phyloP scores from a whole-genome alignment of 2,113 vertebrate species.

The Gobiocypris rarus region DNA sequence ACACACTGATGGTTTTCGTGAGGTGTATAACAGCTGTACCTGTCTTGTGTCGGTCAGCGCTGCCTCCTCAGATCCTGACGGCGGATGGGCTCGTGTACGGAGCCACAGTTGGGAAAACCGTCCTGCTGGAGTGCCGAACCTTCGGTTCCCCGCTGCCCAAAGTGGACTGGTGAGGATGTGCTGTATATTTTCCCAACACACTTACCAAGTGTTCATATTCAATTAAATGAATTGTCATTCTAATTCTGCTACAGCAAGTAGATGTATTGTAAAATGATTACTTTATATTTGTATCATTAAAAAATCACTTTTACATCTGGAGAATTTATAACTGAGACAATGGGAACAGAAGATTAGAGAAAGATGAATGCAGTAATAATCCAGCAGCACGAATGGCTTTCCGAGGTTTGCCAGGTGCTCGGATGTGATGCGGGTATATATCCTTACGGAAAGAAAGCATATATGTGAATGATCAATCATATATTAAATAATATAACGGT shows the following conservation, averaged over 20 bases:
- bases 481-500: too few relatives aligned
- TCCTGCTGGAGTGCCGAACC: slow-evolving; percentile 74
- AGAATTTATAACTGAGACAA: too few relatives aligned
- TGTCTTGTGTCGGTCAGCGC: slow-evolving; percentile 68
- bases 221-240: too few relatives aligned
- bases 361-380: too few relatives aligned
- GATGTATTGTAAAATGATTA: background rate
- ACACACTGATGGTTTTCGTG: background rate
- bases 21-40: too few relatives aligned
- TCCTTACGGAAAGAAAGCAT: too few relatives aligned
- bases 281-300: background rate
- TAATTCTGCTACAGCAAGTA: background rate
- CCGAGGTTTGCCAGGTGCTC: background rate
- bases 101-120: slow-evolving; percentile 68
- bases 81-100: slow-evolving; percentile 71
- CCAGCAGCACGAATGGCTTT: background rate
- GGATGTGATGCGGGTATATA: background rate
- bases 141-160: slow-evolving; percentile 84
- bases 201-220: too few relatives aligned
- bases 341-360: background rate
- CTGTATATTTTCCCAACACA: background rate
- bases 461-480: too few relatives aligned
- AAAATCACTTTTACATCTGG: too few relatives aligned
- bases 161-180: slow-evolving; percentile 79
- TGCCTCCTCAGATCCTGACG: slow-evolving; percentile 85